Evolutionary conservation across 92 coral and sea anemone genomes (phyloP).

Genomic region (Parazoanthus darwini): DNA sequence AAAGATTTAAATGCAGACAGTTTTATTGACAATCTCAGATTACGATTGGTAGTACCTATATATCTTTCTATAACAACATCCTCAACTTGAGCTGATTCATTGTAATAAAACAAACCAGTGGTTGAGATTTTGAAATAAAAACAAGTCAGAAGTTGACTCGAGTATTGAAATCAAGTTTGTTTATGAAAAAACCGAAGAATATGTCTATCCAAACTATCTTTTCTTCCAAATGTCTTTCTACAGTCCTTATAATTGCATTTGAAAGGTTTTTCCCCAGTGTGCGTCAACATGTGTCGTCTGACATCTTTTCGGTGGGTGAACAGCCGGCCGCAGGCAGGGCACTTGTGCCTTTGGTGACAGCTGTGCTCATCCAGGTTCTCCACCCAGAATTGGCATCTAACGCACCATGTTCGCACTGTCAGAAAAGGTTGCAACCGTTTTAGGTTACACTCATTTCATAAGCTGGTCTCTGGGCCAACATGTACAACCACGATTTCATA

Average conservation of each 20-base stretch:
- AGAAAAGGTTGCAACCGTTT: slow-evolving; percentile 34
- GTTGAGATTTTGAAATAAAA: background rate
- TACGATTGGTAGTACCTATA: no score
- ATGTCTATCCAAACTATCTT: slow-evolving; percentile 38
- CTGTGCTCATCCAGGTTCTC: background rate
- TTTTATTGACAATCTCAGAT: no score
- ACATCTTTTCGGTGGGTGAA: slow-evolving; percentile 4
- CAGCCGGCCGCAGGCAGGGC: slow-evolving; percentile 25
- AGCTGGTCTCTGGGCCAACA: background rate
- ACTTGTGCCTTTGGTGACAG: slow-evolving; percentile 17
- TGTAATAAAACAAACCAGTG: no score
- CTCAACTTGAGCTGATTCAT: no score
- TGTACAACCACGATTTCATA: background rate
- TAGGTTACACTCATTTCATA: background rate
- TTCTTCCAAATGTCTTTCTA: slow-evolving; percentile 37
- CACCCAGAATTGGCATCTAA: slow-evolving; percentile 12
- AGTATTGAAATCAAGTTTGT: background rate
- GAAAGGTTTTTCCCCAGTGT: slow-evolving; percentile 39
- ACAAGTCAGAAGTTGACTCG: background rate
- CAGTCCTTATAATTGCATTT: slow-evolving; percentile 30
- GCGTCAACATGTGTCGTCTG: slow-evolving; percentile 41
- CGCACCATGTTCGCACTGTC: slow-evolving; percentile 23
- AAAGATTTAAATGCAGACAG: no score
- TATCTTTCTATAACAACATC: no score
- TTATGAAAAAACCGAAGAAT: slow-evolving; percentile 20